phyloP scores from a whole-genome alignment of 2,888 invertebrate genomes.

The Cerceris ruficornis region DNA sequence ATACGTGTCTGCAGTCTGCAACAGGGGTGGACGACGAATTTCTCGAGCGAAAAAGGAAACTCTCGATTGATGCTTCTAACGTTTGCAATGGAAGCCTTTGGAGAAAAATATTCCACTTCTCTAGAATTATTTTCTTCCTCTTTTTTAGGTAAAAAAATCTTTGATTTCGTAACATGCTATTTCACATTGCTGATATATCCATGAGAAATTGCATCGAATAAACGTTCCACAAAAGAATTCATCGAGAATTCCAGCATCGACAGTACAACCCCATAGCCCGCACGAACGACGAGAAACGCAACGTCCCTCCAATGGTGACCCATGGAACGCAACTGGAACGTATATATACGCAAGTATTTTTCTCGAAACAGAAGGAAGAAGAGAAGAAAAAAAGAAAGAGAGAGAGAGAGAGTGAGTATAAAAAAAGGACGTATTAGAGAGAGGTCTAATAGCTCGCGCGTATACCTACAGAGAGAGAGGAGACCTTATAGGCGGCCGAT shows the following conservation, averaged over 20 bases:
- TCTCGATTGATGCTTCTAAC: slow-evolving; percentile 3
- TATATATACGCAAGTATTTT: slow-evolving; percentile 19
- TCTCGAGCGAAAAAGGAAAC: slow-evolving; percentile 43
- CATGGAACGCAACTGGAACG: slow-evolving; percentile 26
- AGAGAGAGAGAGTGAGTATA: not conserved
- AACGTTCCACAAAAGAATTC: slow-evolving; percentile 6
- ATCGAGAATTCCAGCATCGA: slow-evolving; percentile 21
- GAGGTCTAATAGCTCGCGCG: slow-evolving; percentile 34
- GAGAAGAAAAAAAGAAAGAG: not conserved
- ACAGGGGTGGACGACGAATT: slow-evolving; percentile 16
- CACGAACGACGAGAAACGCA: too few species aligned
- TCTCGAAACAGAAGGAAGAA: not conserved
- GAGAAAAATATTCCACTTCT: not conserved
- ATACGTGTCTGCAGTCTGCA: slow-evolving; percentile 39
- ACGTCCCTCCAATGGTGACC: slow-evolving; percentile 4
- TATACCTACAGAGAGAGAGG: slow-evolving; percentile 19
- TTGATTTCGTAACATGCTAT: too few species aligned
- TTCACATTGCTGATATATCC: not conserved
- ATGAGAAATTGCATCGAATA: not conserved
- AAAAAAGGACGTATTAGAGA: slow-evolving; percentile 33
- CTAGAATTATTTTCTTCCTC: too few species aligned
- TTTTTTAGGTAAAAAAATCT: too few species aligned
- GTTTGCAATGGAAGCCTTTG: not conserved
- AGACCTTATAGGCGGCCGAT: slow-evolving; percentile 20
- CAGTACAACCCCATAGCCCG: too few species aligned